Base-by-base conservation (phyloP, 2,113 vertebrate genomes). In the Clinocottus analis region DNA sequence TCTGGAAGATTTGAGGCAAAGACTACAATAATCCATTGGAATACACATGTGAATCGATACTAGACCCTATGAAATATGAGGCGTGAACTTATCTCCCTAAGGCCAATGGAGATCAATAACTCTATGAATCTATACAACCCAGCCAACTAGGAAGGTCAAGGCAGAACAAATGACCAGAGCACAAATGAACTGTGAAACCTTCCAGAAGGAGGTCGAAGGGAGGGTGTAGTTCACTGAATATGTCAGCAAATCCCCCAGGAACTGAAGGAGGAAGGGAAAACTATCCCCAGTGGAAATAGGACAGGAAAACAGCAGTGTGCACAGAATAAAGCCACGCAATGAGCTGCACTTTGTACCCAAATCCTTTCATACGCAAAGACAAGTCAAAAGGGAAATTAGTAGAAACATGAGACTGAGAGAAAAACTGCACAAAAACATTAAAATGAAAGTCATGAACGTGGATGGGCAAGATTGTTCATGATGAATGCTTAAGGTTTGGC, bases 271-370 rank as follows among this genome's bases (percentile, higher is more conserved):
- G 33, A 80, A 73, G 82, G 91, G 23, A 85, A 68, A 56, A 75
- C 63, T 23, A 79, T 84, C 86, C 89, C 89, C 87, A 62, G 75
- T 90, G 85, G 89, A 87, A 89, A 89, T 80, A 85, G 90, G 90
- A 92, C 78, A 80, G 72, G 91, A 91, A 84, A 84, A 81, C 75
- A 79, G 82, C 78, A 68, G 70, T 45, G 63, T 81, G 72, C 76
- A 86, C 68, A 70, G 83, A 88, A 79, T 74, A 84, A 85, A 83
- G 86, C 78, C 68, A 53, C 65, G 56, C 71, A 58, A 72, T 72
- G 85, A 80, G 83, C 75, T 81, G 69, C 91, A 94, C 92, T 93
- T 92, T 94, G 23, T 16, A 6, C 55, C 25, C 93, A 93, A 94
- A 90, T 43, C 4, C 31, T 63, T 53, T 41, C 59, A 74, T 14